A percentile compares a stretch with the other conserved stretches of the same genome.
phyloP scores from a whole-genome alignment of 2,797 vertebrate genomes.

The Gallinago stenura region DNA sequence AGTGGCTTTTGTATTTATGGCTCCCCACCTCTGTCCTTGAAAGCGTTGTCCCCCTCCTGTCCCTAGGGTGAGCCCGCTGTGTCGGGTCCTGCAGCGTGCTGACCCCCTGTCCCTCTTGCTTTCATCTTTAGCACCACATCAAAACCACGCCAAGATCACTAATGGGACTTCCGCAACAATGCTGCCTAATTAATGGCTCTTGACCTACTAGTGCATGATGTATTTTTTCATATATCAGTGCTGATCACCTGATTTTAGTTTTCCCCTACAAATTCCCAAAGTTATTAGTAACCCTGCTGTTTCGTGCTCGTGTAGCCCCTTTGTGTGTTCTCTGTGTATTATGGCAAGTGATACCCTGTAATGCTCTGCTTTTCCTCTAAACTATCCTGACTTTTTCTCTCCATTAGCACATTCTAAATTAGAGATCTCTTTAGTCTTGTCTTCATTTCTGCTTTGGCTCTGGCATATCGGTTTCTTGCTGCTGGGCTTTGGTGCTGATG shows the following conservation, averaged over 20 bases:
- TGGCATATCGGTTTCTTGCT: not conserved
- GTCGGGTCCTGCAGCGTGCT: not conserved
- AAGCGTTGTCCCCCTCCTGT: not conserved
- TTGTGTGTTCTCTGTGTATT: not conserved
- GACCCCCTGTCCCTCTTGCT: not conserved
- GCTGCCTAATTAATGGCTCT: not conserved
- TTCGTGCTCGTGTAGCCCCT: not conserved
- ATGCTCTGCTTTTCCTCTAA: not conserved
- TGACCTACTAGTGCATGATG: not conserved
- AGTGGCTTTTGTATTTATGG: not conserved
- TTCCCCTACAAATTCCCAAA: not conserved
- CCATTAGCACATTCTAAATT: not conserved
- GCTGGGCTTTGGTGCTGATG: not conserved
- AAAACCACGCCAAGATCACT: not conserved
- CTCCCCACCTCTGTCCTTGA: not conserved
- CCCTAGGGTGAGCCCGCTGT: fast-evolving
- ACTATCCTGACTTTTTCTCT: not conserved
- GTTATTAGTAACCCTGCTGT: not conserved
- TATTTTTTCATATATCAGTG: not conserved
- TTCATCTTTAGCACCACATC: not conserved
- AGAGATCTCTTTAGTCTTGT: not conserved
- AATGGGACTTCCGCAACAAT: not conserved
- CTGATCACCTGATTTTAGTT: not conserved
- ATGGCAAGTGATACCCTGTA: fast-evolving
- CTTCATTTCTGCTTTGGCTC: not conserved